phyloP scores from a whole-genome alignment of 2,797 vertebrate genomes.

The Adelosebastes latens region DNA sequence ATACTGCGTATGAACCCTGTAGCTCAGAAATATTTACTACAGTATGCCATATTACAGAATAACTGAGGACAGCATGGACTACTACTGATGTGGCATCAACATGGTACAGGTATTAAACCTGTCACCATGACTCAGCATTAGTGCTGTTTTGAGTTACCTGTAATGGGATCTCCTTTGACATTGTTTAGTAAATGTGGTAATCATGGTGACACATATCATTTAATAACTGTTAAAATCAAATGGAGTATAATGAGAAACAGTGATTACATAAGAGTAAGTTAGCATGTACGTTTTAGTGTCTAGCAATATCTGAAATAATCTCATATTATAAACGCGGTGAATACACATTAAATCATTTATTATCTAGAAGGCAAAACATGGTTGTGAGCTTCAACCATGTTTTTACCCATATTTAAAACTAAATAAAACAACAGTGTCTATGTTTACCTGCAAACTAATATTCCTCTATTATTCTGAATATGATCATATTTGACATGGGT shows the following conservation, averaged over 20 bases:
- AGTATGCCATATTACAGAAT: not conserved
- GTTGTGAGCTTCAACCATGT: not conserved
- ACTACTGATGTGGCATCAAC: not conserved
- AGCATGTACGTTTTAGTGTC: not conserved
- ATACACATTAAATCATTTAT: not conserved
- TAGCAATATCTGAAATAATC: not conserved
- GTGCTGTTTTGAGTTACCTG: not conserved
- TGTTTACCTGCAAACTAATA: too few species aligned
- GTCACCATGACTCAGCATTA: conserved; percentile 28
- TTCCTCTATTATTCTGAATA: too few species aligned
- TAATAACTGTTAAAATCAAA: not conserved
- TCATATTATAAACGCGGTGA: not conserved
- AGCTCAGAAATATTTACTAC: too few species aligned
- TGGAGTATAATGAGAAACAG: not conserved
- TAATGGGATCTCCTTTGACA: not conserved
- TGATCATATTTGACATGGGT: too few species aligned
- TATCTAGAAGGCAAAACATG: not conserved
- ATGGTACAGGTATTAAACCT: not conserved
- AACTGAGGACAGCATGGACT: not conserved
- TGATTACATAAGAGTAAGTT: not conserved
- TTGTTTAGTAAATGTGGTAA: not conserved
- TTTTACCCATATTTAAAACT: not conserved
- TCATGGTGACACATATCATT: not conserved
- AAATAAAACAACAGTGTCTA: not conserved
- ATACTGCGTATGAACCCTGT: too few species aligned